A percentile compares a stretch with the other conserved stretches of the same genome.
phyloP scores from a whole-genome alignment of 2,113 vertebrate species.

The Mugil cephalus region DNA sequence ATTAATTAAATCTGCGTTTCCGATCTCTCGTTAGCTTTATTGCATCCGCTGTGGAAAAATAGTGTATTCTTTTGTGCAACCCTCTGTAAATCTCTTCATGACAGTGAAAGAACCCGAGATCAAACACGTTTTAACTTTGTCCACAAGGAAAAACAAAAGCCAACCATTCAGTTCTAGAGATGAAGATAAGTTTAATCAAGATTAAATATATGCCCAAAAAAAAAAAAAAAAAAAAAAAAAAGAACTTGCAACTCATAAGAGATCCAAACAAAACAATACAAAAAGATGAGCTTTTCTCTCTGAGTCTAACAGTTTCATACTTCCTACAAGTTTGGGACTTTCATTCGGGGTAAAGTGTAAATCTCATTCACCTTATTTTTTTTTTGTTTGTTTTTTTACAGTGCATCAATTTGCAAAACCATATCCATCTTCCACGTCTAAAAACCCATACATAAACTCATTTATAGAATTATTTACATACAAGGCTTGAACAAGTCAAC shows the following conservation, averaged over 20 bases:
- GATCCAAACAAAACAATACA: constrained; percentile 88
- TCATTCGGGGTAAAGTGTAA: constrained; percentile 66
- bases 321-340: constrained; percentile 61
- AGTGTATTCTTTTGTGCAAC: too few relatives aligned
- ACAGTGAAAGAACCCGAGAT: too few relatives aligned
- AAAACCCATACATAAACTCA: constrained; percentile 75
- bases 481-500: constrained; percentile 63
- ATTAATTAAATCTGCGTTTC: too few relatives aligned
- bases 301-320: constrained; percentile 57
- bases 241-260: constrained; percentile 86
- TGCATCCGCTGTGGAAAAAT: too few relatives aligned
- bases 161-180: constrained; percentile 57
- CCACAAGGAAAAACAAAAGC: constrained; percentile 1
- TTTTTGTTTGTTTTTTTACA: constrained; percentile 67
- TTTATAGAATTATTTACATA: constrained; percentile 80
- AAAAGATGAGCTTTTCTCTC: constrained; percentile 75
- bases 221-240: too few relatives aligned
- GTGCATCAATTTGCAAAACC: constrained; percentile 68
- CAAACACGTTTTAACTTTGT: too few relatives aligned
- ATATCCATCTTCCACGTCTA: constrained; percentile 61
- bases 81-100: too few relatives aligned
- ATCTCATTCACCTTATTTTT: constrained; percentile 68
- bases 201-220: constrained; percentile 94
- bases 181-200: constrained; percentile 94
- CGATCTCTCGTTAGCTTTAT: too few relatives aligned